Base-by-base conservation (phyloP, 1,140 invertebrate genomes). In the Sipha flava region DNA sequence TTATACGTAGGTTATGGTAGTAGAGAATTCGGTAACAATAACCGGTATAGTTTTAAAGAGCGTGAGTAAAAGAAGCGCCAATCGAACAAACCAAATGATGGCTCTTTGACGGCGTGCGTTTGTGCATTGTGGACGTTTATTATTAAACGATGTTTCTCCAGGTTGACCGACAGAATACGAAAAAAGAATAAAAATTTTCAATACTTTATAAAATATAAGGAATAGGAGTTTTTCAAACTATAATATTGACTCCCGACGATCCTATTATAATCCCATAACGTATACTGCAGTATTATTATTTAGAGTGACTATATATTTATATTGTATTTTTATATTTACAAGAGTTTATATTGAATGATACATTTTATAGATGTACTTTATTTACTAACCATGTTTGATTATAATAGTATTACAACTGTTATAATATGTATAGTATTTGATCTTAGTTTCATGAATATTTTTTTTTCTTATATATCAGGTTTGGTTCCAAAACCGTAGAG, bases 401-500 rank as follows among this genome's bases (percentile, higher is more conserved):
- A n/a, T n/a, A n/a, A n/a, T n/a, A n/a, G n/a, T n/a, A n/a, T n/a
- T n/a, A n/a, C n/a, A n/a, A n/a, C n/a, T n/a, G n/a, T n/a, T n/a
- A n/a, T n/a, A n/a, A n/a, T n/a, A n/a, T n/a, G n/a, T 43, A 43
- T 49, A n/a, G 16, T n/a, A 1, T 49, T n/a, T 9, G 2, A 6
- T 49, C 14, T 18, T n/a, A 3, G 5, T 6, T 49, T 49, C 14
- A 10, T 40, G n/a, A 49, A 31, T 0, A 5, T 37, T 7, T 64
- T 37, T 10, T 21, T 34, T 64, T 3, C 12, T 70, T 70, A 31
- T 73, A 45, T 80, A 66, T 79, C 84, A 96, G 94, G 95, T 96
- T 2, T 97, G 95, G 95, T 97, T 97, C 85, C 95, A 97, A 90
- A 97, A 97, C 85, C 89, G 95, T 43, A 87, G 95, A 59, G 95